Base-by-base conservation (phyloP, 1,140 invertebrate genomes). In the Orchestia grillus region DNA sequence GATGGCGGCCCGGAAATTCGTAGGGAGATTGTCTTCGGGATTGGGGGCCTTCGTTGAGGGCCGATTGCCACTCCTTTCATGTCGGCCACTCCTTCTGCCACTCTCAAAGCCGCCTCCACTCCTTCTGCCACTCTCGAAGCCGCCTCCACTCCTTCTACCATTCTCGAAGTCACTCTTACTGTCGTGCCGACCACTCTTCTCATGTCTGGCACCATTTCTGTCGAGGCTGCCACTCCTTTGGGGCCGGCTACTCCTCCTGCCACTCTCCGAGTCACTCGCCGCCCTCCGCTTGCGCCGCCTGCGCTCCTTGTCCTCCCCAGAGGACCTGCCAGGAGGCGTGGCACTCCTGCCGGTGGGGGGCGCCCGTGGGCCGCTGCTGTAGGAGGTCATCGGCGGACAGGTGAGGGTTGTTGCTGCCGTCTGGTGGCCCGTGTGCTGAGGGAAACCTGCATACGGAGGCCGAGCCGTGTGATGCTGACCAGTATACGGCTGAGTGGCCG, bases 251-350 rank as follows among this genome's bases (percentile, higher is more conserved):
- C 88, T 91, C 44, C 88, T 91, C 16, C 88, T 42, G 19, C 92
- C 40, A 44, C 43, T 94, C 92, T 94, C 92, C 11, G 43, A 45
- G 92, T 94, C 92, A 44, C 92, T 94, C 43, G 92, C 44, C 11
- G 92, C 92, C 40, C 92, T 44, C 40, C 92, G 43, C 36, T 94
- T 94, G 6, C 92, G 92, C 0, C 92, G 92, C 40, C 92, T 44
- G 40, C 92, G 92, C 15, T 94, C 92, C 44, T 44, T 8, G 92
- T 94, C 92, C 40, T 94, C 92, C 3, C 92, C 3, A 19, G 92
- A 94, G 40, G 92, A 45, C 92, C 92, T 44, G 11, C 92, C 92
- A 11, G 92, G 92, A 11, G 92, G 92, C 44, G 92, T 94, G 43
- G 44, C 92, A 47, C 92, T 94, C 40, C 92, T 94, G 92, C 8